Evolutionary conservation across 2,888 invertebrate species (phyloP), one percentile per base, ranked within the genome.

Genomic region (Drosophila colorata): DNA sequence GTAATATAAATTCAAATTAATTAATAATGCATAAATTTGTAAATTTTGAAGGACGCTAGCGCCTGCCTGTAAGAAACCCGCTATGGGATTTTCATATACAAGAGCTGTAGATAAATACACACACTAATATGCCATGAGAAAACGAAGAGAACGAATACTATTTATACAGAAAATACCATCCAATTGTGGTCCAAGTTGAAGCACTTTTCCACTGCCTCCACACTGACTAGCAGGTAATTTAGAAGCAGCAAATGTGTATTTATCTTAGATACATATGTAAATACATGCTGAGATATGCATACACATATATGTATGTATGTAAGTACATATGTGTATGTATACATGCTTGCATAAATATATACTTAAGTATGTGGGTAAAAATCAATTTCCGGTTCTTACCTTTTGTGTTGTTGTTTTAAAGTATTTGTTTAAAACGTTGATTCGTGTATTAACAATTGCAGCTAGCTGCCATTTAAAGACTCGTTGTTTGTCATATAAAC

Each of bases 361-460:
- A 47, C 16, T 46, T 49, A 37, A 25, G 31, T 59, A 57, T 74
- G 63, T 33, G 70, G 64, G 64, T 65, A 75, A 75, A 75, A 76
- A 79, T 76, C 80, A 75, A 76, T 79, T 79, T 76, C 75, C 75
- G 75, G 79, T 64, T 69, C 75, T 75, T 74, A 79, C 79, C 75
- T 75, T 74, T 64, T 47, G 63, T 79, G 66, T 51, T 69, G 40
- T 78, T 58, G 38, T 57, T 52, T 40, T 40, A 63, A 18, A 8
- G 56, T 44, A 49, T 53, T 59, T 55, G 43, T 46, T 58, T 37
- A 52, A 14, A 43, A 33, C 13, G 18, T 66, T 41, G 35, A 28
- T 75, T 76, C 43, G 11, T 75, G 77, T 79, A 80, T 76, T 76
- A 76, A 80, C 80, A 80, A 70, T 76, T 63, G 43, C 49, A 51